Conservation (phyloP, 2,113 vertebrate species). For the Lepus americanus region DNA sequence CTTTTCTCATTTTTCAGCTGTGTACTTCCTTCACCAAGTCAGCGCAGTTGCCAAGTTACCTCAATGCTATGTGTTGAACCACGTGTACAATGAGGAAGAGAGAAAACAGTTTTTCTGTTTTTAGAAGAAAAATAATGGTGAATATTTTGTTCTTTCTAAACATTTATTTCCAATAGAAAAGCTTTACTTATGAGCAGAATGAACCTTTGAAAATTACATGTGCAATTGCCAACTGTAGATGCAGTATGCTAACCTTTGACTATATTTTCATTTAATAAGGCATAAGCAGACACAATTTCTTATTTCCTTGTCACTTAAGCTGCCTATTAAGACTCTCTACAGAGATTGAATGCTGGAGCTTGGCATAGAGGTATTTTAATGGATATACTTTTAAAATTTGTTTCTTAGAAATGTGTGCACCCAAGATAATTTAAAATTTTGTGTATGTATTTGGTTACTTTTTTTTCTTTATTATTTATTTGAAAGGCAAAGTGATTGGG, state of each 20-base stretch:
- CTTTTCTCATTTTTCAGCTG: background rate
- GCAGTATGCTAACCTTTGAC: background rate
- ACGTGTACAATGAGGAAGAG: background rate
- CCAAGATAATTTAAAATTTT: background rate
- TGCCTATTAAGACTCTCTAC: background rate
- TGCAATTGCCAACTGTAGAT: slow-evolving; percentile 4
- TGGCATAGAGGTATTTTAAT: background rate
- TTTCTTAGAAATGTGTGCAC: background rate
- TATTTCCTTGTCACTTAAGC: background rate
- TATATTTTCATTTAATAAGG: background rate
- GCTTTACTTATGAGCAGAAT: background rate
- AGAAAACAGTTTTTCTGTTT: slow-evolving; percentile 23
- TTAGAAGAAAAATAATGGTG: background rate
- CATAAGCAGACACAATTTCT: slow-evolving; percentile 38
- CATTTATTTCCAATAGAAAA: slow-evolving; percentile 61
- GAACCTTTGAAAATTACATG: slow-evolving; percentile 2
- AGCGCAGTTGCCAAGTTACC: background rate
- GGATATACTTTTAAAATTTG: background rate
- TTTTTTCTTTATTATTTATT: too few species aligned
- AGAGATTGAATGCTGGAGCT: background rate
- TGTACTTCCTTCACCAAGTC: background rate
- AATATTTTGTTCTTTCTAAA: slow-evolving; percentile 20
- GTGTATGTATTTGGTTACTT: too few species aligned
- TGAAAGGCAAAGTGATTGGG: too few species aligned
- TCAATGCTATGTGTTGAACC: background rate